Conservation (phyloP, 2,888 invertebrate genomes). For the Sceliomorpha sp. region DNA sequence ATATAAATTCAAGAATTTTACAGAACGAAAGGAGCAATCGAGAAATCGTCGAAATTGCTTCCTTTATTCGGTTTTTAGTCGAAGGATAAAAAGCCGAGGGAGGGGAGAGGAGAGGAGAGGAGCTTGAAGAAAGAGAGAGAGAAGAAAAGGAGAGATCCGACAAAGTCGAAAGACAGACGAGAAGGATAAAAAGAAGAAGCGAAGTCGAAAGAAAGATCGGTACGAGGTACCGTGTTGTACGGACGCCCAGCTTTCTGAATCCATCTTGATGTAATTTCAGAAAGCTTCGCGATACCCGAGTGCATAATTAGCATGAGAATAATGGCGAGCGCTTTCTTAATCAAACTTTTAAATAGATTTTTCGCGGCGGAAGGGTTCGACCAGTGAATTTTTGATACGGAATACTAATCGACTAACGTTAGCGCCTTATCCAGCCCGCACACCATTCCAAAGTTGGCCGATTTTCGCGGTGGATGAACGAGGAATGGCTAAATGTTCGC, state of each 20-base stretch:
- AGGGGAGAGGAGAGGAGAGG: constrained; percentile 27
- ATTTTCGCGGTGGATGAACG: constrained; percentile 54
- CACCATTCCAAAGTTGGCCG: constrained; percentile 14
- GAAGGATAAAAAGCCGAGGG: no score
- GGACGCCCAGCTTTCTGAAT: constrained; percentile 56
- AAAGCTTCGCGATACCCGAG: constrained; percentile 59
- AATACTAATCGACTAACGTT: constrained; percentile 74
- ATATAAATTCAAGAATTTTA: constrained; percentile 39
- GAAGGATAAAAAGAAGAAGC: constrained; percentile 14
- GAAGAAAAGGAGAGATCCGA: constrained; percentile 8
- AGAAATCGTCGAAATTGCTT: constrained; percentile 49
- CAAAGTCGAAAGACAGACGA: constrained; percentile 7
- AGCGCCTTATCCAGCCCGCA: constrained; percentile 70
- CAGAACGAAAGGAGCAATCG: constrained; percentile 54
- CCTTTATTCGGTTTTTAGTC: constrained; percentile 40
- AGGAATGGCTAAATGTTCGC: no score
- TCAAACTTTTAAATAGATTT: constrained; percentile 80
- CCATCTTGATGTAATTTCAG: constrained; percentile 70
- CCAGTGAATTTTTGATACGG: constrained; percentile 66
- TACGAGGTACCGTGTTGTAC: constrained; percentile 38
- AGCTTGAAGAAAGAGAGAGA: constrained; percentile 10
- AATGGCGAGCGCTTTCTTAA: constrained; percentile 75
- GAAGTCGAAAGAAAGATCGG: constrained; percentile 34
- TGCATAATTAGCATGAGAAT: constrained; percentile 80
- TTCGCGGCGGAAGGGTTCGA: constrained; percentile 57